Conservation (phyloP, 2,888 invertebrate species). For the Tortricodes alternella region DNA sequence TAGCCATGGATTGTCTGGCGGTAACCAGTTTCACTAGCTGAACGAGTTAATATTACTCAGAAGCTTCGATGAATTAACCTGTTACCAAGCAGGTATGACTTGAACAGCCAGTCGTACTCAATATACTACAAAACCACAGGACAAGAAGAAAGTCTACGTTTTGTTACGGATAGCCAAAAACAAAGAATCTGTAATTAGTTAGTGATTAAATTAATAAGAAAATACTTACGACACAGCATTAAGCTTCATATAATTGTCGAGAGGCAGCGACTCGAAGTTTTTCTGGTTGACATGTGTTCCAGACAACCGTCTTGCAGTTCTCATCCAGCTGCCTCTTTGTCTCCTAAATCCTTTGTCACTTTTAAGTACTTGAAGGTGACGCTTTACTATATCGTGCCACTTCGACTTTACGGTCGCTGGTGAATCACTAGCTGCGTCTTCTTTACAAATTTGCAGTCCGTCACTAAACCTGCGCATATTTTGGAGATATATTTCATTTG, state of each 20-base stretch:
- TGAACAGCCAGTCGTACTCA: too few species aligned
- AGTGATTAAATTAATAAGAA: slow-evolving; percentile 11
- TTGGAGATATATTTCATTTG: slow-evolving; percentile 77
- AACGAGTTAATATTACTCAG: slow-evolving; percentile 48
- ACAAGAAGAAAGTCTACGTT: too few species aligned
- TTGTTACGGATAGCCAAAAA: too few species aligned
- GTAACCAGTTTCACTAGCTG: slow-evolving; percentile 63
- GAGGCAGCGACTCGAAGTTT: slow-evolving; percentile 58
- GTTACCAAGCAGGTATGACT: slow-evolving; percentile 47
- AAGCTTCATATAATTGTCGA: slow-evolving; percentile 73
- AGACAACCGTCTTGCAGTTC: slow-evolving; percentile 72
- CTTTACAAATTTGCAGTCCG: slow-evolving; percentile 77
- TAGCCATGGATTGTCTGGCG: slow-evolving; percentile 49
- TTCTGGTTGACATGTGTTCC: slow-evolving; percentile 63
- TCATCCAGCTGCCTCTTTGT: slow-evolving; percentile 77
- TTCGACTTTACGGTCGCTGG: slow-evolving; percentile 78
- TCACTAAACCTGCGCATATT: slow-evolving; percentile 79
- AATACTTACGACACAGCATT: slow-evolving; percentile 77
- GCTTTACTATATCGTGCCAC: slow-evolving; percentile 80
- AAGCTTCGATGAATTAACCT: slow-evolving; percentile 57
- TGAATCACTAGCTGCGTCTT: slow-evolving; percentile 79
- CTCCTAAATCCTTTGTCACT: slow-evolving; percentile 75
- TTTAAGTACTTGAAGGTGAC: slow-evolving; percentile 74
- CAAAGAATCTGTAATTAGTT: neutral
- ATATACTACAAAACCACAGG: too few species aligned